Conservation (phyloP, 2,888 invertebrate genomes). For the Pegoplata infirma region DNA sequence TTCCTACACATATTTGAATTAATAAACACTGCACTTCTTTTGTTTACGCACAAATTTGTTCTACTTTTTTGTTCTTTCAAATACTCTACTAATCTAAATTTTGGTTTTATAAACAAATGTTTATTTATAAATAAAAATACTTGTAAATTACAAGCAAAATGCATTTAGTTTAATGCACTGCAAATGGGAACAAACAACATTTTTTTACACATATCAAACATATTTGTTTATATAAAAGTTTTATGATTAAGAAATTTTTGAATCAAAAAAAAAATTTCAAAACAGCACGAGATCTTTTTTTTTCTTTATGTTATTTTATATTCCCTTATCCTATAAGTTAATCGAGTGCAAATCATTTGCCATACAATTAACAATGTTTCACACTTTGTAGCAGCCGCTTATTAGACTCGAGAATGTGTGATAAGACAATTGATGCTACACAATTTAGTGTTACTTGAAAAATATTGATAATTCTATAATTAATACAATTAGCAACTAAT, state of each 20-base stretch:
- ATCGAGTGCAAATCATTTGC: not conserved
- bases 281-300: constrained; percentile 39
- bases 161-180: constrained; percentile 13
- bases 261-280: not conserved
- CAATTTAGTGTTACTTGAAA: not conserved
- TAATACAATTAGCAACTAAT: not conserved
- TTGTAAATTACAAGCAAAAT: not conserved
- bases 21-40: not conserved
- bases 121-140: constrained; percentile 24
- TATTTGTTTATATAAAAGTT: constrained; percentile 3
- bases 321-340: not conserved
- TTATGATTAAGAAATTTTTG: constrained; percentile 16
- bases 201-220: not conserved
- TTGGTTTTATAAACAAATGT: constrained; percentile 40
- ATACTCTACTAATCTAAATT: constrained; percentile 53
- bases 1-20: not conserved
- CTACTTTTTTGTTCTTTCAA: constrained; percentile 52
- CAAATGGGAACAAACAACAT: constrained; percentile 1
- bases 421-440: not conserved
- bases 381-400: not conserved
- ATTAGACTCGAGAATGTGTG: not conserved
- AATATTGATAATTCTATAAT: not conserved
- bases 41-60: constrained; percentile 54
- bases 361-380: not conserved
- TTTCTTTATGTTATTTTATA: not conserved